Evolutionary conservation across 2,113 vertebrate genomes (phyloP), one percentile per base, ranked within the genome.

Genomic region (Alligator mississippiensis): DNA sequence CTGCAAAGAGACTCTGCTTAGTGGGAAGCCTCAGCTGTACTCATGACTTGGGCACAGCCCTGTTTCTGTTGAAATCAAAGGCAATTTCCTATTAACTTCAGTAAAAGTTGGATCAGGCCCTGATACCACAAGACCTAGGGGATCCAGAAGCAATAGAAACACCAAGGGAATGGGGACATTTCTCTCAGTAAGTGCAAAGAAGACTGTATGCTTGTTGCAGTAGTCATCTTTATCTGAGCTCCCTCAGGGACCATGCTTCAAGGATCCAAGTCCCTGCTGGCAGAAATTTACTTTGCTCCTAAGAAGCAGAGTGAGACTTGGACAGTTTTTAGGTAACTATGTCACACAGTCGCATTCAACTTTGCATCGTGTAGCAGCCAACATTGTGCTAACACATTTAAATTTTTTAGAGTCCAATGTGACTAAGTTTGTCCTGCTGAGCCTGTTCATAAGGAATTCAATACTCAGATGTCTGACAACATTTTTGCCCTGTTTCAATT

Each of bases 111-210:
- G 30, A 66, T 88, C 27, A 86, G 61, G 61, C 55, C 72, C 14
- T 84, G 11, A 22, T 64, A 77, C 5, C 30, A 68, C 1, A 0
- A 0, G 63, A 22, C 30, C 16, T 13, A 1, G 6, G 10, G 28
- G 5, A 34, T 72, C 89, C 38, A 85, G 60, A 34, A 85, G 68
- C 55, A 77, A 27, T 0, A 6, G 16, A 90, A 90, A 57, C 47
- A 74, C 62, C 5, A 70, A 77, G 27, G 63, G 11, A 4, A 24
- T 28, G 47, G 0, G 0, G 68, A 34, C 19, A 22, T 72, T 72
- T 72, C 38, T 38, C 34, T 11, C 68, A 38, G n/a, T 70, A 30
- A 30, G 18, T 34, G 16, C 19, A 38, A 34, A 11, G 21, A 72
- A 12, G 68, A 72, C 17, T 47, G 47, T 47, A 47, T 47, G 47